Evolutionary conservation across 2,113 vertebrate genomes (phyloP).

Genomic region (Parus major): DNA sequence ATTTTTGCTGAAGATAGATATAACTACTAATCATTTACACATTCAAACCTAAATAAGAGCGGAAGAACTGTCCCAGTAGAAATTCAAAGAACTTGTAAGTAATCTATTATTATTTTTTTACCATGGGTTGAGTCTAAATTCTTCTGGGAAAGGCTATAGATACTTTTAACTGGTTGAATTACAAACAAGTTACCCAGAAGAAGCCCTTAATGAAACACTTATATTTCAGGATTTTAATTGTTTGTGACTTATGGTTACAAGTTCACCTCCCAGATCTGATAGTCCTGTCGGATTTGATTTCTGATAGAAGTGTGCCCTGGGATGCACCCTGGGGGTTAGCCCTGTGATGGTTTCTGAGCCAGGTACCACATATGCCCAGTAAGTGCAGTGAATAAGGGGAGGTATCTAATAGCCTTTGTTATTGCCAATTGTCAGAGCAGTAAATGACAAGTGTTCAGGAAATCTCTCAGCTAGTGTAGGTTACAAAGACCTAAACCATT

Average conservation of each 20-base stretch:
- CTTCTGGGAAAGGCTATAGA: not conserved
- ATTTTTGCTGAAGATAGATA: constrained; percentile 23
- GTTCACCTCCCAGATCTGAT: not conserved
- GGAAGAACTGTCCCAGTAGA: not conserved
- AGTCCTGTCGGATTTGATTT: not conserved
- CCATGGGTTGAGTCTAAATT: not conserved
- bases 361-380: not conserved
- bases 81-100: not conserved
- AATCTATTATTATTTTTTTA: not conserved
- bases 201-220: not conserved
- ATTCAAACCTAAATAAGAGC: not conserved
- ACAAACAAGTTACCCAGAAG: not conserved
- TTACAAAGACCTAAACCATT: not conserved
- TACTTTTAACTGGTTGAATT: not conserved
- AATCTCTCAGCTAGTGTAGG: not conserved
- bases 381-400: not conserved
- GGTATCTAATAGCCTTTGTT: not conserved
- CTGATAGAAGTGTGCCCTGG: not conserved
- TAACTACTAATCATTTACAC: not conserved
- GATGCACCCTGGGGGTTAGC: not conserved
- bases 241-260: not conserved
- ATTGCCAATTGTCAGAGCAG: not conserved
- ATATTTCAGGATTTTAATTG: not conserved
- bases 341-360: not conserved
- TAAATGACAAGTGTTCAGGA: not conserved